Conservation (phyloP, 2,888 invertebrate genomes). For the Dendrolimus houi region DNA sequence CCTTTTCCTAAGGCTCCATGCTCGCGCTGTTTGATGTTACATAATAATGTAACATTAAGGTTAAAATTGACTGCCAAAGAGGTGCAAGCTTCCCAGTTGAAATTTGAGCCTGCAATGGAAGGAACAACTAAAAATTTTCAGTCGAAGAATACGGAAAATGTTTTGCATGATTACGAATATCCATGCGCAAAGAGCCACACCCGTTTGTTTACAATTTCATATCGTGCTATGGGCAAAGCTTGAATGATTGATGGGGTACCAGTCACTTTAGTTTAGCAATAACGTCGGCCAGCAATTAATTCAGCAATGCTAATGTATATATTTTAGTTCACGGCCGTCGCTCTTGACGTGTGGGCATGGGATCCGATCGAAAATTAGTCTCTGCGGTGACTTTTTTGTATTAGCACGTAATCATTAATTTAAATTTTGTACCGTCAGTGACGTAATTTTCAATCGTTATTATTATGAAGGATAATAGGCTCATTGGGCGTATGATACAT, state of each 20-base stretch:
- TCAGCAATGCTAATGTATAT: constrained; percentile 15
- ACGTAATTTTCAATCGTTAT: not conserved
- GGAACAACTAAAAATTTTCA: too few relatives aligned
- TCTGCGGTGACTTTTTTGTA: not conserved
- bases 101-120: too few relatives aligned
- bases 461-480: too few relatives aligned
- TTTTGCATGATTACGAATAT: too few relatives aligned
- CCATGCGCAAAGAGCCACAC: not conserved
- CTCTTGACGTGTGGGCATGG: constrained; percentile 14
- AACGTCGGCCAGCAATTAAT: constrained; percentile 10
- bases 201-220: constrained; percentile 19
- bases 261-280: constrained; percentile 2
- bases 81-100: too few relatives aligned
- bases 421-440: not conserved
- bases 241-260: constrained; percentile 12
- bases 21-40: too few relatives aligned
- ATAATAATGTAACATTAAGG: too few relatives aligned
- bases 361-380: constrained; percentile 10
- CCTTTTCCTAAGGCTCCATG: too few relatives aligned
- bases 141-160: too few relatives aligned
- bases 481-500: too few relatives aligned
- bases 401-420: not conserved
- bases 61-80: too few relatives aligned
- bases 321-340: constrained; percentile 25
- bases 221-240: constrained; percentile 9